A percentile compares a stretch with the other conserved stretches of the same genome.
phyloP scores from a whole-genome alignment of 2,888 invertebrate species.

The Saturnia japonica region DNA sequence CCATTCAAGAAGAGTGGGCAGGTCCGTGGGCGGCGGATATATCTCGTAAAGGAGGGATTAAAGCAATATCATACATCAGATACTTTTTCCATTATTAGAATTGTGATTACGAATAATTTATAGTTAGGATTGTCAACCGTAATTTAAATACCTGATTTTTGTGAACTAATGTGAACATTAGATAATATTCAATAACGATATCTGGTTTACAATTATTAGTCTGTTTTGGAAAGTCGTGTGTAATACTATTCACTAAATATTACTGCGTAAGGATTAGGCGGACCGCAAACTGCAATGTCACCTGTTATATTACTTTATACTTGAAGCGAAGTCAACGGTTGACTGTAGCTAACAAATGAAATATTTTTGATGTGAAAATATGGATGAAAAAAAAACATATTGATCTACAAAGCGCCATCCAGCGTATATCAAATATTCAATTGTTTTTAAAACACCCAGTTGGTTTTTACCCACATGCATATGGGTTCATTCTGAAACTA shows the following conservation, averaged over 20 bases:
- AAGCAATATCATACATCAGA: conserved; percentile 25
- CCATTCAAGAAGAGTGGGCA: conserved; percentile 22
- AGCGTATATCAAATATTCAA: too few species aligned
- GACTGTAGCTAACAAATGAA: too few species aligned
- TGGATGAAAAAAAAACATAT: too few species aligned
- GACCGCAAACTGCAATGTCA: too few species aligned
- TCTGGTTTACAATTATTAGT: not conserved
- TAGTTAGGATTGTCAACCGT: conserved; percentile 15
- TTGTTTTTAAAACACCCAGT: too few species aligned
- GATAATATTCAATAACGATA: not conserved
- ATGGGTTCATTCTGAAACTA: too few species aligned
- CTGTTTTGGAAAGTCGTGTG: not conserved
- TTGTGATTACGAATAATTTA: conserved; percentile 22
- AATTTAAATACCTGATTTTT: conserved; percentile 8
- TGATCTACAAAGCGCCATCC: too few species aligned
- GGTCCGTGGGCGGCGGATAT: conserved; percentile 29
- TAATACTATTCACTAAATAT: not conserved
- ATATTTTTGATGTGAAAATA: too few species aligned
- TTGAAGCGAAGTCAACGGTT: too few species aligned
- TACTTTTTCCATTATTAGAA: conserved; percentile 25
- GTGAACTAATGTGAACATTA: not conserved
- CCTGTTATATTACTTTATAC: too few species aligned
- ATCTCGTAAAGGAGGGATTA: conserved; percentile 32
- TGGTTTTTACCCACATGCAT: too few species aligned
- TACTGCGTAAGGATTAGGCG: too few species aligned